A percentile compares a stretch with the other conserved stretches of the same genome.
These are phyloP conservation scores for Exephanes ischioxanthus DNA, from an alignment of 2,888 invertebrate genomes.

Conservation along the genomic window DNA sequence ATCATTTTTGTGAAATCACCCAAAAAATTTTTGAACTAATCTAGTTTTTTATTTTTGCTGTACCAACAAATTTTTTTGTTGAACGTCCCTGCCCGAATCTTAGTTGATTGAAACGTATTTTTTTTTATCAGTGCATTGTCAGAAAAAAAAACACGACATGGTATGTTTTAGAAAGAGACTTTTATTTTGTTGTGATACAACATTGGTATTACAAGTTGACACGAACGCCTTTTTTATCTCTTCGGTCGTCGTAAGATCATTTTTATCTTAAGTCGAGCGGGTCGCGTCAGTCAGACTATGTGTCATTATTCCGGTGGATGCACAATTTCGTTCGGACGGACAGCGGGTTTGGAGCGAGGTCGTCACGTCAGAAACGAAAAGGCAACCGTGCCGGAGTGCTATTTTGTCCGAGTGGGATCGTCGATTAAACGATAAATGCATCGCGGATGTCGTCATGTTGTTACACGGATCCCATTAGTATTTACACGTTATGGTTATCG, in stretches of 20 bases:
- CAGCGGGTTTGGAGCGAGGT: conserved; percentile 28
- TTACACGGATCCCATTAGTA: conserved; percentile 25
- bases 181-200: background rate
- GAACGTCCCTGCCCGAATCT: no score
- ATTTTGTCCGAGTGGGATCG: background rate
- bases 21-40: no score
- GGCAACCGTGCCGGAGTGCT: background rate
- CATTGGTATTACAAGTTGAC: background rate
- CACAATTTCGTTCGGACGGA: conserved; percentile 26
- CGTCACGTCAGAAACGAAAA: conserved; percentile 17
- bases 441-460: conserved; percentile 5
- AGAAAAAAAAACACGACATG: background rate
- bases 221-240: background rate
- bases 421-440: conserved; percentile 5
- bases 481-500: conserved; percentile 29
- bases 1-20: no score
- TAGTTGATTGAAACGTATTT: no score
- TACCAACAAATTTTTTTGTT: no score
- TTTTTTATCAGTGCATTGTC: no score
- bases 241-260: background rate
- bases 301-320: conserved; percentile 45
- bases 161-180: background rate
- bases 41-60: no score
- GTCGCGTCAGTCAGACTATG: conserved; percentile 26
- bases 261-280: conserved; percentile 10